Conservation (phyloP, 2,888 invertebrate species). For the Idaea straminata region DNA sequence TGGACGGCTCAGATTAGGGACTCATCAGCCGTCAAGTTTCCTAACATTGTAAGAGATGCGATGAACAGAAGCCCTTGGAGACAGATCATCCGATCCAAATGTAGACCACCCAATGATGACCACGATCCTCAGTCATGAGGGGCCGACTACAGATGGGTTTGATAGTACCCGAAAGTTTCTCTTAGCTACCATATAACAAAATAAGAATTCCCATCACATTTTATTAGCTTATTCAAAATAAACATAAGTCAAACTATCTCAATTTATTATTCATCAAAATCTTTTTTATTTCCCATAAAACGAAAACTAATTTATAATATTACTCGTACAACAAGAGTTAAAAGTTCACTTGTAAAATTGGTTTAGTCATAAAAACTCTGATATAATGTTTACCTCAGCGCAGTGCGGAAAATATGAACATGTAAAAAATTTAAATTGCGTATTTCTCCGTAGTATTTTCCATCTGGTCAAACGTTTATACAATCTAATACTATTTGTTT, state of each 20-base stretch:
- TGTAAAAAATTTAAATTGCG: not conserved
- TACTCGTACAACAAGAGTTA: not conserved
- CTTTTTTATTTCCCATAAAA: not conserved
- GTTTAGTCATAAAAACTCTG: not conserved
- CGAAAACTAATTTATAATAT: not conserved
- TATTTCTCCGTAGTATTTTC: not conserved
- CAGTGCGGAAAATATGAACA: not conserved
- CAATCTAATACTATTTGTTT: too few species aligned
- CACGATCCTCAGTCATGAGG: too few species aligned
- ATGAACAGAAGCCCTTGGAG: too few species aligned
- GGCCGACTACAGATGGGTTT: too few species aligned
- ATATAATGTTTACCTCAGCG: not conserved
- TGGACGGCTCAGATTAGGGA: too few species aligned
- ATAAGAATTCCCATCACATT: not conserved
- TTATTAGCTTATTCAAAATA: not conserved
- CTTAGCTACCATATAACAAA: too few species aligned
- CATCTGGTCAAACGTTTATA: not conserved
- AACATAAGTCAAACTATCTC: not conserved
- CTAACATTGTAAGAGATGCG: too few species aligned
- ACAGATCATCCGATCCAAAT: too few species aligned
- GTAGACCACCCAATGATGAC: too few species aligned
- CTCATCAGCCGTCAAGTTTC: too few species aligned
- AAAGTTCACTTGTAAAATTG: conserved; percentile 1
- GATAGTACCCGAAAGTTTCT: too few species aligned
- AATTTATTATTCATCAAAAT: not conserved